Evolutionary conservation across 2,888 invertebrate species (phyloP), one percentile per base, ranked within the genome.

Genomic region (Lycophotia porphyrea): DNA sequence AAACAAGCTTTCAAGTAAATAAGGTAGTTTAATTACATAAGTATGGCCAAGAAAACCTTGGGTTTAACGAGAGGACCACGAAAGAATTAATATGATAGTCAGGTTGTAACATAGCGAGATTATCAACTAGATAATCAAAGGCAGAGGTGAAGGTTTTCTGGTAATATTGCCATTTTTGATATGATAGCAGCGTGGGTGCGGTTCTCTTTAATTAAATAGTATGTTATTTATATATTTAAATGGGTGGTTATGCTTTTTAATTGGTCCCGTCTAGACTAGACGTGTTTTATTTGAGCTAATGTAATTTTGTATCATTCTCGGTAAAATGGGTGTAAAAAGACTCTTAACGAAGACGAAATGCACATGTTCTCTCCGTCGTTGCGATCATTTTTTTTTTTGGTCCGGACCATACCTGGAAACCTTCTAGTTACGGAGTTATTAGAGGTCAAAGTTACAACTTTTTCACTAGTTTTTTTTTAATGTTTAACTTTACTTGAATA

Each of bases 141-240:
- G 68, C 78, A 82, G 34, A 82, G 87, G 88, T 89, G 83, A 90
- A 90, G 88, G 89, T 82, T 81, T 78, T 60, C 70, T 60, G 64
- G 67, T 52, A 34, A 52, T 70, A 65, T 31, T 31, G 31, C 34
- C 64, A 71, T 79, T 83, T 79, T 82, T 66, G 58, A 55, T 27
- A 9, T 42, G 61, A 72, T 60, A 68, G 18, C 66, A 68, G 5
- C 9, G 34, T 74, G 63, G 73, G 80, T 74, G 74, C 31, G 58
- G 75, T 73, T 68, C 47, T 49, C 13, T 71, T 74, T 66, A 80
- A 75, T 78, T 80, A 67, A 74, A 66, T 52, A 34, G 5, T 55
- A 21, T 31, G 34, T 65, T 58, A 67, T 78, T 75, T 63, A 58
- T 47, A 47, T 49, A 63, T 67, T 68, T 65, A 73, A 82, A 76